Conservation (phyloP, 1,140 invertebrate genomes). For the Anastrepha obliqua region DNA sequence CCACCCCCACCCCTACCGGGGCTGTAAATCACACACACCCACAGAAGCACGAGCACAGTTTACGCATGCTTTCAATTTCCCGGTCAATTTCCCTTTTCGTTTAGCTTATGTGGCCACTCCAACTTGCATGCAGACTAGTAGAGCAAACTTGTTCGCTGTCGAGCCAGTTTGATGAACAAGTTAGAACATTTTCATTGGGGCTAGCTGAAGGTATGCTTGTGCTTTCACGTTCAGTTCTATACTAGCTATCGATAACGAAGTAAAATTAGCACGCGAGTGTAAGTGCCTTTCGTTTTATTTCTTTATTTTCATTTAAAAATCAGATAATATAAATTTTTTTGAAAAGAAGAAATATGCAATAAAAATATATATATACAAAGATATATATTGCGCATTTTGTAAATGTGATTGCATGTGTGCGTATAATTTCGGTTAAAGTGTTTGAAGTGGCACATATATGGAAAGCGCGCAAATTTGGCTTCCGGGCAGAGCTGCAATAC, state of each 20-base stretch:
- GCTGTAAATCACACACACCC: no score
- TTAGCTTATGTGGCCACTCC: background rate
- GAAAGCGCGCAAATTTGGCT: constrained; percentile 32
- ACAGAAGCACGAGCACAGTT: no score
- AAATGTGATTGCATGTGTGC: background rate
- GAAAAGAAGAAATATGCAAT: background rate
- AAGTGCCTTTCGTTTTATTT: background rate
- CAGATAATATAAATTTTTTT: background rate
- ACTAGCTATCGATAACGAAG: constrained; percentile 17
- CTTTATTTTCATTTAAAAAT: background rate
- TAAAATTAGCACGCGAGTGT: background rate
- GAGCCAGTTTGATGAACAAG: background rate
- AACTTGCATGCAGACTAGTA: background rate
- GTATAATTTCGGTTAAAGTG: background rate
- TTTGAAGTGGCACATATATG: background rate
- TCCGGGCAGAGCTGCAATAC: background rate
- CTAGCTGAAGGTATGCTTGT: background rate
- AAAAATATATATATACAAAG: background rate
- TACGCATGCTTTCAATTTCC: background rate
- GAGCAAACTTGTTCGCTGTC: background rate
- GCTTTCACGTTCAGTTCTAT: background rate
- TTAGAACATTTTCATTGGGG: background rate
- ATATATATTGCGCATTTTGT: background rate
- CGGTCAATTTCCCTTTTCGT: no score
- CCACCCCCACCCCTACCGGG: no score